Evolutionary conservation across 2,888 invertebrate genomes (phyloP), one percentile per base, ranked within the genome.

Genomic region (Salticus scenicus): DNA sequence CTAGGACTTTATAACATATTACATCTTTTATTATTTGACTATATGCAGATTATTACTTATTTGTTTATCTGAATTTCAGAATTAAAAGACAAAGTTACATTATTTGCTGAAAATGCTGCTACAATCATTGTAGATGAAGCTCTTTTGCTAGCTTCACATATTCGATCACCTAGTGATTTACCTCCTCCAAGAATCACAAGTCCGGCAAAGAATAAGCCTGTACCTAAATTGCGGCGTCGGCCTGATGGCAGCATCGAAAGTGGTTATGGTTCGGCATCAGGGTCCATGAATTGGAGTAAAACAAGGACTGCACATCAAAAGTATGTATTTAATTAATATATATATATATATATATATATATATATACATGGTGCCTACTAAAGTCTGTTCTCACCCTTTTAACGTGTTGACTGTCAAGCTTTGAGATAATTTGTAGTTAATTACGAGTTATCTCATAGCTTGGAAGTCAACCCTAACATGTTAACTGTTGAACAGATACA

Each of bases 241-340:
- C 83, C 84, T 1, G 87, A 83, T 41, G 87, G 87, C 27, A 79
- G 79, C 14, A 71, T 87, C 20, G 87, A 87, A 63, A 87, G 83
- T 72, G 83, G 87, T 1, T 87, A 87, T 67, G 83, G 83, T 47
- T 87, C 87, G 0, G 83, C 74, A 8, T 78, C 73, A 10, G 64
- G 87, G 12, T 79, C 83, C 14, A 87, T 87, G 33, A 87, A 83
- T 42, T 87, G 79, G 87, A 81, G 70, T 41, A 75, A 76, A 42
- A 17, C 66, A 8, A 66, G n/a, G 82, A 33, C 42, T n/a, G n/a
- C 64, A 12, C 66, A 82, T 20, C 41, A 33, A 0, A 74, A 30
- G 80, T 80, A 74, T 4, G 27, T 24, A 31, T 30, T 4, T 30
- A 37, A 37, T 37, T 37, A n/a, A n/a, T n/a, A n/a, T n/a, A n/a